Evolutionary conservation across 2,797 vertebrate species (phyloP).

Genomic region (Macropus fuliginosus): DNA sequence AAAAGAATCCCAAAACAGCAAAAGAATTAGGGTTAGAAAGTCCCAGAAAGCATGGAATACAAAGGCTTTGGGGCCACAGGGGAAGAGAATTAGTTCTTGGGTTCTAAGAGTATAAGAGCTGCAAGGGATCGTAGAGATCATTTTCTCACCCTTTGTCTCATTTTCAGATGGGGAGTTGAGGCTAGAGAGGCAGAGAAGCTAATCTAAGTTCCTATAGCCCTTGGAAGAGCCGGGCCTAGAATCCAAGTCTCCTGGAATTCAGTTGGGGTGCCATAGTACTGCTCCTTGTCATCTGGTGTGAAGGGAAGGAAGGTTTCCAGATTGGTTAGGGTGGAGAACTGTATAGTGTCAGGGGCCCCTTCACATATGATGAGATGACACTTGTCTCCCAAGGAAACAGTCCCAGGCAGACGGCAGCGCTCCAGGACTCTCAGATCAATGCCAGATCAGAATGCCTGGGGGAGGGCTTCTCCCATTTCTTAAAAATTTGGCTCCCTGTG

Average conservation of each 20-base stretch:
- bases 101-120: background rate
- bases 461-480: background rate
- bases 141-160: background rate
- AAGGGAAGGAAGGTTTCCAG: constrained; percentile 39
- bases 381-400: background rate
- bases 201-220: background rate
- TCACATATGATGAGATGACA: background rate
- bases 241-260: background rate
- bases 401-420: background rate
- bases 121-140: background rate
- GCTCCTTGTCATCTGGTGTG: constrained; percentile 3
- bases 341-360: background rate
- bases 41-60: constrained; percentile 10
- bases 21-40: constrained; percentile 48
- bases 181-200: background rate
- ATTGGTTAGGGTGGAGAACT: background rate
- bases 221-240: background rate
- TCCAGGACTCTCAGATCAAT: background rate
- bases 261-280: background rate
- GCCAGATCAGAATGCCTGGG: background rate
- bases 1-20: constrained; percentile 56
- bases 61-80: background rate
- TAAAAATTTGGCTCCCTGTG: background rate
- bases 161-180: background rate
- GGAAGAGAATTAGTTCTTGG: constrained; percentile 35